phyloP scores from a whole-genome alignment of 2,113 vertebrate species.

The Saguinus imperator region DNA sequence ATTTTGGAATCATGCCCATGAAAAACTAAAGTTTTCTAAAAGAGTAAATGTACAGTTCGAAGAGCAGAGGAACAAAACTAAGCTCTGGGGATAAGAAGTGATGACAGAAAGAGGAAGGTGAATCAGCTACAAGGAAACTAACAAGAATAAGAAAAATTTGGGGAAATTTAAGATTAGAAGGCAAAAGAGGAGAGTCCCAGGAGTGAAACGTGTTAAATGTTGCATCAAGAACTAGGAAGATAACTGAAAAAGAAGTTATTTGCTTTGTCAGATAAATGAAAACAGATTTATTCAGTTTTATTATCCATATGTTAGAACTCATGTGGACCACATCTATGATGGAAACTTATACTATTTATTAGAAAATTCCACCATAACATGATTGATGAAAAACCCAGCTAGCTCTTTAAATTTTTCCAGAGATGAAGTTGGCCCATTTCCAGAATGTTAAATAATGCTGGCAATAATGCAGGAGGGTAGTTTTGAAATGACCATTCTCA shows the following conservation, averaged over 20 bases:
- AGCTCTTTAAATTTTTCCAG: conserved; percentile 16
- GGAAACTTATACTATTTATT: background rate
- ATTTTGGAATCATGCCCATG: background rate
- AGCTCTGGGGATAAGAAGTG: background rate
- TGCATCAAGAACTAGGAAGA: background rate
- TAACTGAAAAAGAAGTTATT: background rate
- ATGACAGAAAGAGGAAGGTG: background rate
- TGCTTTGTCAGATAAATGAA: background rate
- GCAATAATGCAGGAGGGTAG: conserved; percentile 34
- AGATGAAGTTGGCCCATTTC: conserved; percentile 36
- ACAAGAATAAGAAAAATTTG: background rate
- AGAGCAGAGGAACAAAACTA: background rate
- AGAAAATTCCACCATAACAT: conserved; percentile 8
- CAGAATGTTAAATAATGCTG: conserved; percentile 35
- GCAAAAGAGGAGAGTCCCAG: background rate
- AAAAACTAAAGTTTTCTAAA: background rate
- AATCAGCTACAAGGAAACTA: background rate
- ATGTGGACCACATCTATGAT: background rate
- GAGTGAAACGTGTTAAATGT: background rate
- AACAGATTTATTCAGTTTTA: background rate
- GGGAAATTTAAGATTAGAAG: background rate
- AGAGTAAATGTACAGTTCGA: background rate
- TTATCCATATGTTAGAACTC: background rate
- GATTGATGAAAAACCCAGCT: background rate
- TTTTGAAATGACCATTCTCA: conserved; percentile 44